These are phyloP conservation scores for Saxidomus purpurata DNA, from an alignment of 1,140 invertebrate genomes.

Conservation along the genomic window DNA sequence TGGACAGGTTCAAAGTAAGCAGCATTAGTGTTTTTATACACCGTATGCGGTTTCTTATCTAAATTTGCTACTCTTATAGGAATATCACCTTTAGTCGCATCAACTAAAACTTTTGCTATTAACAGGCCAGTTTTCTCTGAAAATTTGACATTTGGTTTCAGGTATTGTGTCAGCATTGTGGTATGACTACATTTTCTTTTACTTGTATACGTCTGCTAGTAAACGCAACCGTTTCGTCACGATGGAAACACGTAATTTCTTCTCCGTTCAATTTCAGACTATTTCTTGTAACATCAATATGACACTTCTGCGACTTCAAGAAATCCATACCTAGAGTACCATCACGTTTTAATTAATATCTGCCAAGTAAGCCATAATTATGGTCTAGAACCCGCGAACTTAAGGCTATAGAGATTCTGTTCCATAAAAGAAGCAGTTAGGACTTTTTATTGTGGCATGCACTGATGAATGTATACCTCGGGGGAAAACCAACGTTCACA, in stretches of 20 bases:
- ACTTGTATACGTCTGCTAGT: neutral
- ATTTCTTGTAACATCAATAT: neutral
- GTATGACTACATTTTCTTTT: constrained; percentile 34
- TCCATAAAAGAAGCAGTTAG: too few relatives aligned
- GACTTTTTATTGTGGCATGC: too few relatives aligned
- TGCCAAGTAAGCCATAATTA: neutral
- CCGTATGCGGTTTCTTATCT: neutral
- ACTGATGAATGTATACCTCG: too few relatives aligned
- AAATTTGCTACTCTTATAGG: neutral
- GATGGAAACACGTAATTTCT: neutral
- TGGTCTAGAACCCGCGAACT: neutral
- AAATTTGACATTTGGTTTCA: neutral
- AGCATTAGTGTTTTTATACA: neutral
- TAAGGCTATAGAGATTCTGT: too few relatives aligned
- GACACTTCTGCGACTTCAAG: neutral
- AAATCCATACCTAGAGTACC: constrained; percentile 35
- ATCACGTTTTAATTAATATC: constrained; percentile 38
- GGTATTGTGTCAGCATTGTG: neutral
- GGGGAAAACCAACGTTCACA: too few relatives aligned
- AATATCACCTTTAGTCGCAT: neutral
- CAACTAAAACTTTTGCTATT: neutral
- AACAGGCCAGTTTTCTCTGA: neutral
- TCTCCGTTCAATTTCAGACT: neutral
- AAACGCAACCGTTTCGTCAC: neutral
- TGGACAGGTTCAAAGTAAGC: neutral